Evolutionary conservation across 2,797 vertebrate genomes (phyloP).

Genomic region (Siniperca scherzeri): DNA sequence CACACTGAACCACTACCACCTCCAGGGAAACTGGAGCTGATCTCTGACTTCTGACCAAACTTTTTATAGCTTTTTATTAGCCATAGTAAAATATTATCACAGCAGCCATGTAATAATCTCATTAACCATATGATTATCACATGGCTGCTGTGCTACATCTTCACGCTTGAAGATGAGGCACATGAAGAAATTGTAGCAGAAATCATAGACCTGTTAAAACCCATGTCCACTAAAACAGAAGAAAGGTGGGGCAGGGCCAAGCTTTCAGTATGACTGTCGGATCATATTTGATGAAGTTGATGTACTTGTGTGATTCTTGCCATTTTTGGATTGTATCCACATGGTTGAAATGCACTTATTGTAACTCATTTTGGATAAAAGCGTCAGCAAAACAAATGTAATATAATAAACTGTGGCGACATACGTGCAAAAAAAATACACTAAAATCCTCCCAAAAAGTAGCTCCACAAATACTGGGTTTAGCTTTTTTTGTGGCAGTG

Average conservation of each 20-base stretch:
- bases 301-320: too few species aligned
- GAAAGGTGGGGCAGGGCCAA: neutral
- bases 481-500: neutral
- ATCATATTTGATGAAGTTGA: too few species aligned
- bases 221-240: neutral
- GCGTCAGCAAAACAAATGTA: too few species aligned
- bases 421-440: too few species aligned
- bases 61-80: neutral
- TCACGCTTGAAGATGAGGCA: neutral
- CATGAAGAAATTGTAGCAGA: neutral
- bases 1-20: neutral
- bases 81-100: neutral
- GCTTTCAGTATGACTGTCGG: neutral
- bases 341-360: too few species aligned
- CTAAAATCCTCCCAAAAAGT: too few species aligned
- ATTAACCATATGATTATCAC: neutral
- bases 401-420: neutral
- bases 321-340: too few species aligned
- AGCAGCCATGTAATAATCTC: neutral
- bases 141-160: neutral
- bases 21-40: neutral
- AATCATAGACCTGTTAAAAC: neutral
- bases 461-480: too few species aligned
- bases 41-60: neutral
- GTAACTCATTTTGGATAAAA: too few species aligned